Evolutionary conservation across 2,797 vertebrate species (phyloP), one percentile per base, ranked within the genome.

Genomic region (Labeo calbasu): DNA sequence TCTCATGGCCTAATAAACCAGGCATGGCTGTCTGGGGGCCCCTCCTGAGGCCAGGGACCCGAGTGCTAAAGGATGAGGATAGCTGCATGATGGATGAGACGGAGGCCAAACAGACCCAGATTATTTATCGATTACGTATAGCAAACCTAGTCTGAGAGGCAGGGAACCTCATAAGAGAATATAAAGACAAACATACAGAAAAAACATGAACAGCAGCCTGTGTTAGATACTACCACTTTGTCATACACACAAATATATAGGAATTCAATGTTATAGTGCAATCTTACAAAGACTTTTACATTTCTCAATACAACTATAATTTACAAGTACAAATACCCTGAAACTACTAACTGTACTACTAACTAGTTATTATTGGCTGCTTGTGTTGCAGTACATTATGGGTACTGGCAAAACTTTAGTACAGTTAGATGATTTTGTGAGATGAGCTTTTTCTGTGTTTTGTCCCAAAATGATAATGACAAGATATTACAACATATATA

Each of bases 91-190:
- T 92, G 87, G 87, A 94, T 91, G 90, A 80, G 70, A 63, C 76
- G 87, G 89, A 91, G 91, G 75, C 86, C 70, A 87, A 83, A 86
- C 88, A 91, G 86, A 92, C 92, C 88, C 79, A 79, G 89, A 94
- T 93, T 93, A 93, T 94, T 91, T 93, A 95, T 95, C 89, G 93
- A 94, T 94, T 92, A 90, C 77, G 84, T 87, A 93, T 91, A 88
- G 91, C 85, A 90, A 86, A 87, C 81, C 78, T 51, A 63, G 84
- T 79, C 55, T 86, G 87, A 92, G 71, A 88, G 85, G 81, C 73
- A 86, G 89, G 93, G 89, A 90, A 89, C 87, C 85, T 87, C 87
- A 87, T 80, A 59, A 9, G 46, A 83, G 71, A 63, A 36, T 76
- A 66, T 76, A 14, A 43, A 83, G 71, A 66, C 59, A 28, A 40